Conservation (phyloP, 2,113 vertebrate genomes). For the Halichoeres trimaculatus region DNA sequence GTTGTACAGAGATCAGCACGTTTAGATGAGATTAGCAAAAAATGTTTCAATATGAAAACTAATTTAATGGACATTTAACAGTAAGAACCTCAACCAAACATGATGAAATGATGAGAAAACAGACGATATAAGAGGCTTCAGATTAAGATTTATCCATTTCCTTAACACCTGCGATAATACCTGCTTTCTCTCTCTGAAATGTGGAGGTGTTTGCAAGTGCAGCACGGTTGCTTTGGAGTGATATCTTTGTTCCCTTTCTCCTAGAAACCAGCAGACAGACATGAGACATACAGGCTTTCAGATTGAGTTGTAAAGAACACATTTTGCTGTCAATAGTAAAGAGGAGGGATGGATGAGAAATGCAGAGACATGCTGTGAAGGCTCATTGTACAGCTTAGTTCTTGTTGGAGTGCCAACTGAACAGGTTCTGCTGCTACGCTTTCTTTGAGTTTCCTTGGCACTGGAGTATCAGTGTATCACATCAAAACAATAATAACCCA, state of each 20-base stretch:
- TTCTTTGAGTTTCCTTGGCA: conserved; percentile 66
- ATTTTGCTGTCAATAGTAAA: conserved; percentile 51
- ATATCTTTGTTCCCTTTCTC: conserved; percentile 54
- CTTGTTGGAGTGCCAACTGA: conserved; percentile 61
- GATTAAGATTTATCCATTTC: conserved; percentile 29
- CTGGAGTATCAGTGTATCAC: conserved; percentile 40
- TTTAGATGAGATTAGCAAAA: not conserved
- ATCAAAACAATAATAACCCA: conserved; percentile 55
- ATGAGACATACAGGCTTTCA: conserved; percentile 28
- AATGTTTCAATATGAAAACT: conserved; percentile 8
- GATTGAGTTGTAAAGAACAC: conserved; percentile 57
- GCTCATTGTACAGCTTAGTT: conserved; percentile 48
- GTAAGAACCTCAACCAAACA: not conserved
- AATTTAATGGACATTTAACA: not conserved
- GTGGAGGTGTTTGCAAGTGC: conserved; percentile 57
- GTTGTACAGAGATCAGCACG: too few relatives aligned
- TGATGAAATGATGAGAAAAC: conserved; percentile 43
- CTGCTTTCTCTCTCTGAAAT: conserved; percentile 33
- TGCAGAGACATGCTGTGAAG: conserved; percentile 43
- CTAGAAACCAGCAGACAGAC: conserved; percentile 45
- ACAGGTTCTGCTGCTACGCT: conserved; percentile 57
- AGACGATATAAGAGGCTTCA: conserved; percentile 50
- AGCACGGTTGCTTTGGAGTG: conserved; percentile 44
- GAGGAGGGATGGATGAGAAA: conserved; percentile 32
- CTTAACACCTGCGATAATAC: conserved; percentile 54